phyloP scores from a whole-genome alignment of 2,113 vertebrate genomes.

The Lipophrys pholis region DNA sequence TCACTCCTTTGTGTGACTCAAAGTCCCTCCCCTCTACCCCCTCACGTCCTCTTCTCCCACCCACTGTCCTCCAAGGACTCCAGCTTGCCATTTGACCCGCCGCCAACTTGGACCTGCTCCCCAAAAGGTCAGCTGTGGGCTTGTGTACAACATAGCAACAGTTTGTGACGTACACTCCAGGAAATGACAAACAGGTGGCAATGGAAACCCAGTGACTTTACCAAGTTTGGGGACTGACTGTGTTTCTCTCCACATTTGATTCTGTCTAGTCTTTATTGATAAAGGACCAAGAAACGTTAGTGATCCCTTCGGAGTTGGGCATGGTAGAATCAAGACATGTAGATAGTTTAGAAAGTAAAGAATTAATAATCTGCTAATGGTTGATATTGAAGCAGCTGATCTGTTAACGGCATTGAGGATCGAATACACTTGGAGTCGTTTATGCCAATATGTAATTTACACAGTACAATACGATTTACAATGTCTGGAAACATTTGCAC shows the following conservation, averaged over 20 bases:
- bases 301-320: constrained; percentile 28
- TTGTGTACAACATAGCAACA: constrained; percentile 52
- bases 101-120: constrained; percentile 46
- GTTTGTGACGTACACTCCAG: constrained; percentile 41
- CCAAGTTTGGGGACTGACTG: constrained; percentile 16
- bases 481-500: no score
- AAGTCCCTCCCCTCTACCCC: constrained; percentile 46
- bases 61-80: constrained; percentile 47
- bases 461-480: no score
- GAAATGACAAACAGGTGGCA: constrained; percentile 55
- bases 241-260: constrained; percentile 15
- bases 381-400: no score
- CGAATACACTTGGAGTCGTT: no score
- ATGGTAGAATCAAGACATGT: constrained; percentile 50
- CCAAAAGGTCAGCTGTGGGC: constrained; percentile 47
- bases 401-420: no score
- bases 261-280: constrained; percentile 20
- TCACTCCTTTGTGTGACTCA: constrained; percentile 71
- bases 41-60: constrained; percentile 43
- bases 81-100: constrained; percentile 58
- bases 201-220: constrained; percentile 22
- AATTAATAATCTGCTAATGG: constrained; percentile 32
- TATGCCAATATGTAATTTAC: no score
- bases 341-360: constrained; percentile 63
- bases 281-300: neutral